Conservation (phyloP, 2,797 vertebrate genomes). For the Tenualosa thibaudeaui region DNA sequence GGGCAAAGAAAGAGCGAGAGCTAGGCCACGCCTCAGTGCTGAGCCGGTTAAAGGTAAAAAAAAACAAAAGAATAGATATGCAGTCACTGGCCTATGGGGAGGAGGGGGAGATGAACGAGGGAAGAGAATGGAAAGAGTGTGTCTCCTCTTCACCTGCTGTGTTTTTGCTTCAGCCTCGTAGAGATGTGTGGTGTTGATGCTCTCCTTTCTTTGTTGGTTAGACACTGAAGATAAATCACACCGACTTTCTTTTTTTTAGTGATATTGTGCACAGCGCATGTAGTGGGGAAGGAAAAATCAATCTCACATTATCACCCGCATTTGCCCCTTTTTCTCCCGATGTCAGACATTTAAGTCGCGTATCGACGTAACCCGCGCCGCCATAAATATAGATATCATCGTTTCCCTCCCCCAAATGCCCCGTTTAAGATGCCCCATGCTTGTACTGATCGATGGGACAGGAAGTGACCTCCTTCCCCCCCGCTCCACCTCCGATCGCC, state of each 20-base stretch:
- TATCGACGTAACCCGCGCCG: background rate
- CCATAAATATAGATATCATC: constrained; percentile 39
- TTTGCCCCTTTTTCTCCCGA: constrained; percentile 1
- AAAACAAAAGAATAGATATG: background rate
- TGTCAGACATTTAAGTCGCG: constrained; percentile 14
- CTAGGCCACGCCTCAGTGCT: constrained; percentile 41
- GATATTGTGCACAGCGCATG: background rate
- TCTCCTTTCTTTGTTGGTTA: background rate
- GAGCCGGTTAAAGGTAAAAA: constrained; percentile 33
- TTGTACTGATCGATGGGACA: constrained; percentile 59
- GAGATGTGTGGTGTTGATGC: background rate
- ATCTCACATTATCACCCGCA: background rate
- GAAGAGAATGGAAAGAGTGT: background rate
- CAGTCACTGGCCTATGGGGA: background rate
- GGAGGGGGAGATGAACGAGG: background rate
- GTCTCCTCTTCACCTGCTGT: background rate
- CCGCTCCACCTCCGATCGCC: constrained; percentile 35
- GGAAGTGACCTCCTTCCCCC: constrained; percentile 60
- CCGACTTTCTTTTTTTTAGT: background rate
- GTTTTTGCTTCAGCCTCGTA: background rate
- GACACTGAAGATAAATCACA: constrained; percentile 14
- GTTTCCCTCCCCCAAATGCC: constrained; percentile 45
- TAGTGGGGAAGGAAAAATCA: background rate
- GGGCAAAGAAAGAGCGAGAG: constrained; percentile 55
- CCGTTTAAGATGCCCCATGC: constrained; percentile 57